These are phyloP conservation scores for Capromys pilorides DNA, from an alignment of 2,797 vertebrate species.

Conservation along the genomic window DNA sequence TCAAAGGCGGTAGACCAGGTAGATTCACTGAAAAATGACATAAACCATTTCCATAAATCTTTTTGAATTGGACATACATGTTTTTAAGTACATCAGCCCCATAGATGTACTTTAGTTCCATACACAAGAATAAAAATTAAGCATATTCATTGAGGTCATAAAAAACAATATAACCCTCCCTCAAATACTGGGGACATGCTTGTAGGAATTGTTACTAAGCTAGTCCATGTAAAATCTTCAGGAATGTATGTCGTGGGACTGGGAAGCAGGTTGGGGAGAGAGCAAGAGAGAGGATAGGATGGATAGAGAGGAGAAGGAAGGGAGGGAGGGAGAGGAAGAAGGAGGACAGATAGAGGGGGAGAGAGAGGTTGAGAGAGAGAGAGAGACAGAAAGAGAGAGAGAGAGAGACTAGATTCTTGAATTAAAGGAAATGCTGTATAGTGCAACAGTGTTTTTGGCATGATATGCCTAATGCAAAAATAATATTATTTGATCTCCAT, in stretches of 20 bases:
- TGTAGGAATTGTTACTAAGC: not conserved
- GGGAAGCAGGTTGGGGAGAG: not conserved
- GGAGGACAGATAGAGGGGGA: too few species aligned
- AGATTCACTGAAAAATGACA: not conserved
- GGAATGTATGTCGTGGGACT: not conserved
- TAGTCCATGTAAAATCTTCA: not conserved
- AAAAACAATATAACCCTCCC: not conserved
- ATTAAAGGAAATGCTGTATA: not conserved
- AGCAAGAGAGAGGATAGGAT: too few species aligned
- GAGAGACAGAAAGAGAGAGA: too few species aligned
- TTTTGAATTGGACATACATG: not conserved
- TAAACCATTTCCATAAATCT: not conserved
- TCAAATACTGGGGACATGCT: not conserved
- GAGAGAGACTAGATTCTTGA: not conserved
- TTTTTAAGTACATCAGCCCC: not conserved
- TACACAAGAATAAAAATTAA: conserved; percentile 3
- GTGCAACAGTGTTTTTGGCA: not conserved
- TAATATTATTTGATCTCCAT: conserved; percentile 67
- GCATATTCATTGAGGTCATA: not conserved
- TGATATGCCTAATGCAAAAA: conserved; percentile 37
- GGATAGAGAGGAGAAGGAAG: not conserved
- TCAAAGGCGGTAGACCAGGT: not conserved
- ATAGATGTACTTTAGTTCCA: not conserved
- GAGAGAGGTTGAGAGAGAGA: too few species aligned
- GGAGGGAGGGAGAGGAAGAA: not conserved